These are phyloP conservation scores for Drosophila quasianomalipes DNA, from an alignment of 2,888 invertebrate genomes.

Conservation along the genomic window DNA sequence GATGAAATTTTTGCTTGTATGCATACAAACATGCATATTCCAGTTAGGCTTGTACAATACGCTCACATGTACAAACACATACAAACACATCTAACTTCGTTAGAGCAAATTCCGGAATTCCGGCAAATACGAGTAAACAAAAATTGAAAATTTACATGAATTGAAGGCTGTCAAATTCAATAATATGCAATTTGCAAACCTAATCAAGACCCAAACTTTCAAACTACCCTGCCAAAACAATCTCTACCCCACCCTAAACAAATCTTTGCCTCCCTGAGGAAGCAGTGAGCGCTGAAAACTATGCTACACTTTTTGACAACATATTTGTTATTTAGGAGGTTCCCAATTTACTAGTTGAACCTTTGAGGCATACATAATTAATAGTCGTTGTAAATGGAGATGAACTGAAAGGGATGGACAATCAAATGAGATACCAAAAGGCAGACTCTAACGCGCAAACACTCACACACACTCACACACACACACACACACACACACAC, in stretches of 20 bases:
- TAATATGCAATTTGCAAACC: conserved; percentile 57
- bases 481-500: conserved; percentile 3
- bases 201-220: conserved; percentile 41
- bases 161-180: conserved; percentile 58
- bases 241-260: neutral
- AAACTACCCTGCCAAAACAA: neutral
- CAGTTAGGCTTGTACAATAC: conserved; percentile 1
- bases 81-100: conserved; percentile 15
- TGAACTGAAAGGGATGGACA: conserved; percentile 47
- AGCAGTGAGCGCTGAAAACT: conserved; percentile 39
- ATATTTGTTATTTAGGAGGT: conserved; percentile 40
- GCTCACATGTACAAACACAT: conserved; percentile 11
- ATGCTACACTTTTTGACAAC: conserved; percentile 50
- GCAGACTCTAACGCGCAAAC: conserved; percentile 30
- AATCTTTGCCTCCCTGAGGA: conserved; percentile 1
- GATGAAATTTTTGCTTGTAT: conserved; percentile 12
- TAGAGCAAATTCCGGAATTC: conserved; percentile 47
- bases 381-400: conserved; percentile 53
- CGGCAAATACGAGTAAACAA: conserved; percentile 34
- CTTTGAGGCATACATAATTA: conserved; percentile 67
- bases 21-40: conserved; percentile 2
- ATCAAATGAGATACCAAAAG: conserved; percentile 57
- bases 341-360: conserved; percentile 44
- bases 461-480: neutral
- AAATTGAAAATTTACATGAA: conserved; percentile 56